Conservation (phyloP, 2,113 vertebrate species). For the Gymnarchus niloticus region DNA sequence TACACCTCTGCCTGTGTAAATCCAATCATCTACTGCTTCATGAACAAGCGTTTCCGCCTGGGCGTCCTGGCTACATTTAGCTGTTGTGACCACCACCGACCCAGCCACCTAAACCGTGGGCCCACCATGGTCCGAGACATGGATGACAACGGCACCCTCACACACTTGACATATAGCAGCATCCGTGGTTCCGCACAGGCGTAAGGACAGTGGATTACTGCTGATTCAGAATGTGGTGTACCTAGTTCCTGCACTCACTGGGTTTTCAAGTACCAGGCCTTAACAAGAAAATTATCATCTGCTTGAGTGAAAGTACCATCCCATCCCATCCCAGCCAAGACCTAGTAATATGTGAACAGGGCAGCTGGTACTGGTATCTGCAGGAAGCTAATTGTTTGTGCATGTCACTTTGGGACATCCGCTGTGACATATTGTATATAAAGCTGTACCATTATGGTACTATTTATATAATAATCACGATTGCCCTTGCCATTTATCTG, state of each 20-base stretch:
- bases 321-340: not conserved
- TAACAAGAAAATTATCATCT: not conserved
- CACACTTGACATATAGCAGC: slow-evolving; percentile 68
- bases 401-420: not conserved
- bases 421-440: not conserved
- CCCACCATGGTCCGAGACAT: slow-evolving; percentile 63
- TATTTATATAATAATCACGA: not conserved
- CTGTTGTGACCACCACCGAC: slow-evolving; percentile 55
- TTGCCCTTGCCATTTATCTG: not conserved
- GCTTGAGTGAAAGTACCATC: not conserved
- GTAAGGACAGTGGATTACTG: slow-evolving; percentile 29
- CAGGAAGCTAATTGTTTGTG: not conserved
- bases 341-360: not conserved
- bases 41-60: slow-evolving; percentile 90
- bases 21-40: slow-evolving; percentile 97
- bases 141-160: slow-evolving; percentile 57
- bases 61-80: slow-evolving; percentile 80
- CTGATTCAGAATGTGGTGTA: not conserved
- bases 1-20: slow-evolving; percentile 95
- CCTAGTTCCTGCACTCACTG: no score
- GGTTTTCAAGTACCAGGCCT: no score
- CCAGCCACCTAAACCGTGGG: slow-evolving; percentile 18
- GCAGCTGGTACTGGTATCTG: not conserved
- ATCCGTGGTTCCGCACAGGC: slow-evolving; percentile 51
- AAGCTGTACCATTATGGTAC: not conserved